phyloP scores from a whole-genome alignment of 2,888 invertebrate genomes.

The Neoscelio sp. region DNA sequence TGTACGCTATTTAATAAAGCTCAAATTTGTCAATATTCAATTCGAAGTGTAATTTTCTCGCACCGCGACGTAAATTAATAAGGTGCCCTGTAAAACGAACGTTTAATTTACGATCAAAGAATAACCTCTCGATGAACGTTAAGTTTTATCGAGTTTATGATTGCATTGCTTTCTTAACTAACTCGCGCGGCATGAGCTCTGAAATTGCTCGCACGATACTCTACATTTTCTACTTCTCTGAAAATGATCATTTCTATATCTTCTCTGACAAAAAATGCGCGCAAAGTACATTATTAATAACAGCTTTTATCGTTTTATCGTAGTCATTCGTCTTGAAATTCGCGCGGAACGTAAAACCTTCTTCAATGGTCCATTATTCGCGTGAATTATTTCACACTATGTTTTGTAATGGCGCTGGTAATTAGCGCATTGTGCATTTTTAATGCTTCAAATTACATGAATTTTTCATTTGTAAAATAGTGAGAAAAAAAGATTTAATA shows the following conservation, averaged over 20 bases:
- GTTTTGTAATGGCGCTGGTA: not conserved
- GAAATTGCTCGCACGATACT: constrained; percentile 68
- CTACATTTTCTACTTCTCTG: constrained; percentile 48
- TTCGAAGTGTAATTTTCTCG: constrained; percentile 5
- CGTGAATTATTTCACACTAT: not conserved
- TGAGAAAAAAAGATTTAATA: not conserved
- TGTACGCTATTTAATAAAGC: constrained; percentile 14
- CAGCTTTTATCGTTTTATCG: no score
- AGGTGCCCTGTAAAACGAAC: constrained; percentile 15
- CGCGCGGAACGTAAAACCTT: no score
- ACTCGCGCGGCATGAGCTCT: constrained; percentile 62
- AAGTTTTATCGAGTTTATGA: constrained; percentile 70
- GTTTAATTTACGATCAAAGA: constrained; percentile 42
- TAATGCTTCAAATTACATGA: not conserved
- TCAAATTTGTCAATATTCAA: not conserved
- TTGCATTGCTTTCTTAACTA: constrained; percentile 63
- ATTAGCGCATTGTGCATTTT: constrained; percentile 9
- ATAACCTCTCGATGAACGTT: constrained; percentile 57
- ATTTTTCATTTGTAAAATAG: not conserved
- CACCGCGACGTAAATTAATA: constrained; percentile 12
- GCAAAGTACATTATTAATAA: constrained; percentile 19
- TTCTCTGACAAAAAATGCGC: no score
- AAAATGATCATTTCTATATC: constrained; percentile 40
- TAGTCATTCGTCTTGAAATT: no score
- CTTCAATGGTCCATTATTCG: not conserved